Base-by-base conservation (phyloP, 30 jellyfish, hydroid and myxozoan species). In the Sanderia malayensis region DNA sequence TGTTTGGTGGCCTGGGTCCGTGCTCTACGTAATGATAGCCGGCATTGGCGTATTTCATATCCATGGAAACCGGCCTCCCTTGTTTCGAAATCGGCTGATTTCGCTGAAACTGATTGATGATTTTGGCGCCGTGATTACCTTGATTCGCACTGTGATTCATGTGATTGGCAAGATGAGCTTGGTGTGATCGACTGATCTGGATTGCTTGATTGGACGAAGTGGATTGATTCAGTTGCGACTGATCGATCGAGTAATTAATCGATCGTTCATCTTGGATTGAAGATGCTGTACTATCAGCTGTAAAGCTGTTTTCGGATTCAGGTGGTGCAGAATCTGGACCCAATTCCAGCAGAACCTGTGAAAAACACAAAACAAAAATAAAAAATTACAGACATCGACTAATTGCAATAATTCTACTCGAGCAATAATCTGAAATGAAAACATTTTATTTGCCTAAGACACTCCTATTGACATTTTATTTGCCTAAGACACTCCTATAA, bases 281-380 rank as follows among this genome's bases (percentile, higher is more conserved):
- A 15, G 89, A 78, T 17, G 62, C 63, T 19, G 89, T 78, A 67
- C 89, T 78, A 46, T 78, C 89, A 10, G 31, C 74, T 19, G 82
- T 82, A 59, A 62, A 64, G 59, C 89, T 78, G 55, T 78, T 64
- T 32, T 78, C 89, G 1, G 89, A 78, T 20, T 86, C 96, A 49
- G 84, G 75, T 7, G 93, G 84, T n/a, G 86, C 97, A 4, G 85
- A 46, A 30, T 88, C 95, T 18, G 97, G 97, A 52, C 97, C 97
- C 1, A 88, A 86, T 63, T 88, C 97, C 23, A 88, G 53, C 22
- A 88, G 90, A 0, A 88, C 85, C 97, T 88, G 80, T 18, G n/a
- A n/a, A n/a, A n/a, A n/a, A n/a, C n/a, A n/a, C n/a, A n/a, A n/a
- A n/a, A n/a, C n/a, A n/a, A n/a, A n/a, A n/a, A n/a, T n/a, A n/a